phyloP scores from a whole-genome alignment of 1,140 invertebrate genomes.

The Limonius californicus region DNA sequence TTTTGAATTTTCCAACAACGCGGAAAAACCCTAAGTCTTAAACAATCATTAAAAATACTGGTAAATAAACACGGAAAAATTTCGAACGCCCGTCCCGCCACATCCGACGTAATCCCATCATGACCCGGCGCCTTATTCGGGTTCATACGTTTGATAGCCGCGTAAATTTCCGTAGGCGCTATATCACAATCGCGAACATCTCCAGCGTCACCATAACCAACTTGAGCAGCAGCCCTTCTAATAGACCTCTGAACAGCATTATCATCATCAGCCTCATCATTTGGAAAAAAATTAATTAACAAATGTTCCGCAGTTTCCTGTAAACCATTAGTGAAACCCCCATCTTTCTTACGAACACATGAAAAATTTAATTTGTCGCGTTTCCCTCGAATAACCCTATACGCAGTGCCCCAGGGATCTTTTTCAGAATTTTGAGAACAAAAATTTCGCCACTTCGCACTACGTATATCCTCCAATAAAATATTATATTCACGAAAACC shows the following conservation, averaged over 20 bases:
- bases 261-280: not conserved
- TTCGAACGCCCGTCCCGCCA: not conserved
- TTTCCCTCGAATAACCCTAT: not conserved
- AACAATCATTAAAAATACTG: not conserved
- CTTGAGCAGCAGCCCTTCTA: not conserved
- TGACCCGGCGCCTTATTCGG: not conserved
- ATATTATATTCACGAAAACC: not conserved
- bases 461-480: not conserved
- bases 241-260: not conserved
- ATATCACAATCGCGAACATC: not conserved
- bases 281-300: not conserved
- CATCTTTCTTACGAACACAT: not conserved
- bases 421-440: not conserved
- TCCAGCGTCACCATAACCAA: too few relatives aligned
- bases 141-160: not conserved
- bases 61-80: not conserved
- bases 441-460: not conserved
- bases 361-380: not conserved
- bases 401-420: constrained; percentile 9
- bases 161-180: not conserved
- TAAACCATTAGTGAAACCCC: not conserved
- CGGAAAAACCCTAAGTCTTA: not conserved
- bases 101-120: not conserved
- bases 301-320: not conserved
- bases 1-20: not conserved